These are phyloP conservation scores for Allygus modestus DNA, from an alignment of 2,888 invertebrate genomes.

Conservation along the genomic window DNA sequence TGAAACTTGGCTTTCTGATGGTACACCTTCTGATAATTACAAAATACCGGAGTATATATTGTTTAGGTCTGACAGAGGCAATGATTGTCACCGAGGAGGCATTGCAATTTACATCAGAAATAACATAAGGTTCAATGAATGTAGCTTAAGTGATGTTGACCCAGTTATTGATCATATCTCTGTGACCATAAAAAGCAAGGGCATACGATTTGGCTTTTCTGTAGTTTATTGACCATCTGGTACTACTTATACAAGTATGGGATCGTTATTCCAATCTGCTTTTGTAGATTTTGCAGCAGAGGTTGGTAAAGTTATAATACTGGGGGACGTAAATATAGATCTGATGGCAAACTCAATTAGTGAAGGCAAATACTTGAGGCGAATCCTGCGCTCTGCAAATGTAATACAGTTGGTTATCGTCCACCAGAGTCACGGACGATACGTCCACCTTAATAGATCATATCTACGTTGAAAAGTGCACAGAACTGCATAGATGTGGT, in stretches of 20 bases:
- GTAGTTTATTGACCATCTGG: background rate
- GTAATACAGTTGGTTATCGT: background rate
- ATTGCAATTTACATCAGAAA: constrained; percentile 8
- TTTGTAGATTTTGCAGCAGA: constrained; percentile 6
- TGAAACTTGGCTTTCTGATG: constrained; percentile 10
- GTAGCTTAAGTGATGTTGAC: background rate
- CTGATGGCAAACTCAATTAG: background rate
- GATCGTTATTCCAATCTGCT: background rate
- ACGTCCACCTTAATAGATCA: constrained; percentile 8
- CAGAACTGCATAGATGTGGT: background rate
- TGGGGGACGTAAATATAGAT: constrained; percentile 30
- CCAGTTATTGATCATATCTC: constrained; percentile 7
- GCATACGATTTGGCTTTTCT: background rate
- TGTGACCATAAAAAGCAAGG: background rate
- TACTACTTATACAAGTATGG: background rate
- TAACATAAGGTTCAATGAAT: background rate
- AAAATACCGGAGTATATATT: background rate
- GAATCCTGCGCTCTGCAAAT: background rate
- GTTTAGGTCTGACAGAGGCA: background rate
- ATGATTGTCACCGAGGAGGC: constrained; percentile 1
- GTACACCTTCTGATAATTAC: background rate
- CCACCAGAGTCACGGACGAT: constrained; percentile 15
- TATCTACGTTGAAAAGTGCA: background rate
- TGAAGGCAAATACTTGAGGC: background rate
- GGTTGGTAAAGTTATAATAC: background rate